Evolutionary conservation across 1,140 invertebrate genomes (phyloP).

Genomic region (Teleopsis dalmanni): DNA sequence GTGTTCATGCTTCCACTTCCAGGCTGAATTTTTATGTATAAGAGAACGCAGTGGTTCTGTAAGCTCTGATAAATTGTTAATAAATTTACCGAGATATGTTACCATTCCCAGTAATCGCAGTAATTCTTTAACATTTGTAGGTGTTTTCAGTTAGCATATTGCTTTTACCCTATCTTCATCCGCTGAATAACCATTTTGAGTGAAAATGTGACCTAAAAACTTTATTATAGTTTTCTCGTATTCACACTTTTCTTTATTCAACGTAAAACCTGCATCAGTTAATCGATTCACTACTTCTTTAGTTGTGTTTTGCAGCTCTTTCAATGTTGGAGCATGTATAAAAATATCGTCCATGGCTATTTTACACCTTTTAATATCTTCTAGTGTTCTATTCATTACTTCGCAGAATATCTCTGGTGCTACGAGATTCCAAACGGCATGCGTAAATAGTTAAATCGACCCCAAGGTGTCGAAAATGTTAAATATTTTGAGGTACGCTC

Average conservation of each 20-base stretch:
- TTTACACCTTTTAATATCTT: constrained; percentile 16
- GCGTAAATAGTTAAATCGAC: too few species aligned
- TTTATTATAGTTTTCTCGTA: constrained; percentile 18
- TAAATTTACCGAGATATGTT: constrained; percentile 41
- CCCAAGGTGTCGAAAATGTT: too few species aligned
- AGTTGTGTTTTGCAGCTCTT: constrained; percentile 3
- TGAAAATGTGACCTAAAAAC: constrained; percentile 36
- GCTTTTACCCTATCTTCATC: constrained; percentile 32
- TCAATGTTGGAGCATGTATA: constrained; percentile 16
- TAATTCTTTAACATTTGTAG: constrained; percentile 37
- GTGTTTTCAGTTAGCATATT: constrained; percentile 21
- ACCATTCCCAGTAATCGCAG: constrained; percentile 42
- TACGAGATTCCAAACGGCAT: too few species aligned
- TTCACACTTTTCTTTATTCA: constrained; percentile 27
- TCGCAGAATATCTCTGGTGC: constrained; percentile 25
- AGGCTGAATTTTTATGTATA: constrained; percentile 37
- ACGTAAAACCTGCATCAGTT: constrained; percentile 20
- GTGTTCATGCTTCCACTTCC: constrained; percentile 33
- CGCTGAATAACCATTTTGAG: constrained; percentile 30
- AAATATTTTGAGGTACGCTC: too few species aligned
- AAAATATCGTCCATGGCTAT: constrained; percentile 32
- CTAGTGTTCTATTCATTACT: constrained; percentile 17
- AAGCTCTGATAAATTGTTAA: constrained; percentile 38
- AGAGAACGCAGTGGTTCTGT: constrained; percentile 38
- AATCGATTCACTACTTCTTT: constrained; percentile 19